Percentiles rank a stretch among this genome's conserved stretches.
Conservation (phyloP, 1,140 invertebrate species). For the Halyomorpha halys region DNA sequence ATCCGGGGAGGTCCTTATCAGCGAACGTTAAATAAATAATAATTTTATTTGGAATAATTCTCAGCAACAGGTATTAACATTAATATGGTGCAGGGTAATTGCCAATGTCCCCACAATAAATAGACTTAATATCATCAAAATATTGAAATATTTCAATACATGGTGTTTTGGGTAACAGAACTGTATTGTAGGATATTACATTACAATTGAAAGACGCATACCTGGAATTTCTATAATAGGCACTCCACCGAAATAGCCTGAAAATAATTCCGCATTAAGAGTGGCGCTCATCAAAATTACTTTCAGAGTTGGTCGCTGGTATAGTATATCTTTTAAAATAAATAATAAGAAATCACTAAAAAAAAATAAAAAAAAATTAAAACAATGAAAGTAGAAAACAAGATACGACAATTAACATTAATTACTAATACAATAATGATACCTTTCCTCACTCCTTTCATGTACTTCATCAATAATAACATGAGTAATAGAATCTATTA, state of each 20-base stretch:
- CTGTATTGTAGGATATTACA: too few species aligned
- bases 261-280: constrained; percentile 66
- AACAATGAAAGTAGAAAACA: not conserved
- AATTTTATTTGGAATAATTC: too few species aligned
- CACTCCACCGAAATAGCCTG: constrained; percentile 59
- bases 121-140: too few species aligned
- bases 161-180: too few species aligned
- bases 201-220: constrained; percentile 19
- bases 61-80: too few species aligned
- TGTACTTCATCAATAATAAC: constrained; percentile 86
- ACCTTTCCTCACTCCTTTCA: constrained; percentile 74
- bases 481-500: constrained; percentile 59
- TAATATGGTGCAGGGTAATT: too few species aligned
- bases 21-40: too few species aligned
- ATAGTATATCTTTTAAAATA: constrained; percentile 62
- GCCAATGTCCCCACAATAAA: too few species aligned
- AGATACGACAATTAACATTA: not conserved
- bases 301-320: constrained; percentile 58
- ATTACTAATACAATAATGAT: constrained; percentile 19
- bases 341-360: constrained; percentile 69
- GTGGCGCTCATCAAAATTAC: constrained; percentile 83
- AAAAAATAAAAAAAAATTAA: constrained; percentile 21
- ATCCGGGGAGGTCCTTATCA: too few species aligned
- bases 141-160: too few species aligned
- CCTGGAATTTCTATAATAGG: constrained; percentile 65